Evolutionary conservation across 2,888 invertebrate genomes (phyloP), one percentile per base, ranked within the genome.

Genomic region (Cheilosia urbana): DNA sequence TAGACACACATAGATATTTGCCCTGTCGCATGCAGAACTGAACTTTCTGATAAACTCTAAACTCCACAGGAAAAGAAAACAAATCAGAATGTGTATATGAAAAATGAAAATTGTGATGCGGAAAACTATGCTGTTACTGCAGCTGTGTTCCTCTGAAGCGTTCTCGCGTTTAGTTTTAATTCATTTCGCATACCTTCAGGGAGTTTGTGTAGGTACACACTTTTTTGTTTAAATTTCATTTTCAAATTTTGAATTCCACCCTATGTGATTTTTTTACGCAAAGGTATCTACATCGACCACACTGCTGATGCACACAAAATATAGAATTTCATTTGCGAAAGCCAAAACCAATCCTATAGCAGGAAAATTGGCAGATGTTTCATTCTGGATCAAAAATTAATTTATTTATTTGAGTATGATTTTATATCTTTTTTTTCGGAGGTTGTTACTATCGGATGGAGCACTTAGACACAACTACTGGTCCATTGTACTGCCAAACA

Each of bases 151-250:
- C 40, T 51, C 40, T 40, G 13, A 19, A 58, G 34, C 66, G 27
- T 58, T 47, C 19, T 62, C 42, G 42, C 30, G 19, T 73, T 53
- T 63, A 72, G 60, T 72, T 72, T 72, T 51, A 71, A 60, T 73
- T 62, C 53, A 62, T 62, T 73, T 73, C 72, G 42, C 53, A 42
- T 45, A 21, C 21, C 30, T 21, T 30, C 6, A 57, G 62, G 62
- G 72, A 21, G 1, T 17, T 51, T 40, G 17, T 53, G 34, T 9
- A 24, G 7, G n/a, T 55, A 55, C 5, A 17, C 17, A 21, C 11
- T 34, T 58, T 34, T 58, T 21, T 58, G 19, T 40, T 40, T 57
- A 4, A 17, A 13, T 37, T 19, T 21, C 17, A 53, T 53, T 37
- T 34, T 17, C 15, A 58, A 21, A 40, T 49, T 7, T 49, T 3